phyloP scores from a whole-genome alignment of 2,113 vertebrate species.

The Electrona antarctica region DNA sequence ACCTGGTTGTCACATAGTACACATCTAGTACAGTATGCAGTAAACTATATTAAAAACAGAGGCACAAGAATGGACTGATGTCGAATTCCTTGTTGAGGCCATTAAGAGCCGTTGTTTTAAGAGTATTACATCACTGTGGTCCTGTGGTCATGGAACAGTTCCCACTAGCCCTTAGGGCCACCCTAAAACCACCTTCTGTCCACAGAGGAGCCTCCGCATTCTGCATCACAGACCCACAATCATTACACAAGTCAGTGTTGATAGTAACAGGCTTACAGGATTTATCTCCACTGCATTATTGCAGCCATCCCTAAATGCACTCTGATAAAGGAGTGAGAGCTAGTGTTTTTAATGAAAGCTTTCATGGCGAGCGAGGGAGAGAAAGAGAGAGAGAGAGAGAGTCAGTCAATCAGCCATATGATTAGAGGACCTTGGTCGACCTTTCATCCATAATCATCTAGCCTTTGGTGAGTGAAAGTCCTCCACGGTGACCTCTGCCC shows the following conservation, averaged over 20 bases:
- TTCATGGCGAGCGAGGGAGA: not conserved
- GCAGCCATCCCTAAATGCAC: conserved; percentile 40
- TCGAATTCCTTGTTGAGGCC: too few relatives aligned
- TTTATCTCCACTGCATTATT: conserved; percentile 42
- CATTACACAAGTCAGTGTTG: conserved; percentile 20
- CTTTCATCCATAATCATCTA: conserved; percentile 27
- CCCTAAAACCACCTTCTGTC: too few relatives aligned
- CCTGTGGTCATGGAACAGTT: too few relatives aligned
- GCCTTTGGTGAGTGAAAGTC: not conserved
- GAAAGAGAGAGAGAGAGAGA: conserved; percentile 1
- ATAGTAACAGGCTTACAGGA: conserved; percentile 44
- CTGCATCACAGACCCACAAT: conserved; percentile 13
- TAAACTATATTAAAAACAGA: too few relatives aligned
- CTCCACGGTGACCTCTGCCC: conserved; percentile 24
- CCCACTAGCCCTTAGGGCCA: too few relatives aligned
- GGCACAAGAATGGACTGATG: too few relatives aligned
- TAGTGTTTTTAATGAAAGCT: conserved; percentile 18
- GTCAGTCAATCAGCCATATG: too few relatives aligned
- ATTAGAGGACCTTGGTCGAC: conserved; percentile 27
- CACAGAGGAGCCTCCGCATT: too few relatives aligned
- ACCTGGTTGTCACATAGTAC: too few relatives aligned
- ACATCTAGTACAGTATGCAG: too few relatives aligned
- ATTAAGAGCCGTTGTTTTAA: too few relatives aligned
- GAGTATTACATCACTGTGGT: too few relatives aligned
- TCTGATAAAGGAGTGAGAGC: conserved; percentile 26